These are phyloP conservation scores for Agrochola litura DNA, from an alignment of 2,888 invertebrate genomes.

Conservation along the genomic window DNA sequence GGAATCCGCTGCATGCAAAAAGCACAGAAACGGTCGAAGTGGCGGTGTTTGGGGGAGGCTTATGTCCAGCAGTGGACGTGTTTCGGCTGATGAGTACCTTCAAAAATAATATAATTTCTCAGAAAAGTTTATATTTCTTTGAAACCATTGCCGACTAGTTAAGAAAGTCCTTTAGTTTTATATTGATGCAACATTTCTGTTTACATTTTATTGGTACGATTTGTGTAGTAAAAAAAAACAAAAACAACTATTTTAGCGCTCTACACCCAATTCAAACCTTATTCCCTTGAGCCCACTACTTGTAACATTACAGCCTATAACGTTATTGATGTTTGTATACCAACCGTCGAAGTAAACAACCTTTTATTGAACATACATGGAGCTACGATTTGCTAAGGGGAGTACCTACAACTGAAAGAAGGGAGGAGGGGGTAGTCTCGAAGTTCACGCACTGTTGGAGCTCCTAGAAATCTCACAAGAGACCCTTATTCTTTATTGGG, in stretches of 20 bases:
- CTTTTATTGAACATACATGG: conserved; percentile 49
- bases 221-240: neutral
- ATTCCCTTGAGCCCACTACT: conserved; percentile 10
- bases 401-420: neutral
- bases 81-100: too few relatives aligned
- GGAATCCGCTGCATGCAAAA: too few relatives aligned
- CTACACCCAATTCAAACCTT: conserved; percentile 11
- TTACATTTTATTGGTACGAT: neutral
- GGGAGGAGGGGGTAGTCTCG: conserved; percentile 10
- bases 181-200: neutral
- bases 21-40: too few relatives aligned
- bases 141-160: neutral
- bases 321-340: conserved; percentile 45
- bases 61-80: too few relatives aligned
- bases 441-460: conserved; percentile 54
- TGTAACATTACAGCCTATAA: conserved; percentile 23
- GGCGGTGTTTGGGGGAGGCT: too few relatives aligned
- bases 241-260: neutral
- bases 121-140: neutral
- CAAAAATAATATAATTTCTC: neutral
- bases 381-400: conserved; percentile 36
- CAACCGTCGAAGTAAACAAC: conserved; percentile 44
- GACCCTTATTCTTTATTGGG: conserved; percentile 51
- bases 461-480: conserved; percentile 49
- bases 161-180: neutral